Percentiles rank a stretch among this genome's conserved stretches.
Conservation (phyloP, 2,888 invertebrate genomes). For the Xestia ashworthii region DNA sequence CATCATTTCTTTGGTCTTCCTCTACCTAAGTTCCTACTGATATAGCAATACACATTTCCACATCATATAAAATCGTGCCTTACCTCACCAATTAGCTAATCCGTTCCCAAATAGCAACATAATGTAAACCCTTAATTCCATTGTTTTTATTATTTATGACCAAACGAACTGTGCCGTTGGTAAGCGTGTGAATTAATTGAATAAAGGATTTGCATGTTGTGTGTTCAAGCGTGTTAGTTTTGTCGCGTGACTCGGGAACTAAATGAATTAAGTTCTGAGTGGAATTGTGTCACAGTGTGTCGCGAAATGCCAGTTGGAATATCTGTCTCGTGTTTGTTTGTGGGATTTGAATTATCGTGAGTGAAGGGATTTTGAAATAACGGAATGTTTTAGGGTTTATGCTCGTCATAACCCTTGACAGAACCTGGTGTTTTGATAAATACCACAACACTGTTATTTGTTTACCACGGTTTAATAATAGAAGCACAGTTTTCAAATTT, state of each 20-base stretch:
- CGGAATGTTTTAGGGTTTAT: background rate
- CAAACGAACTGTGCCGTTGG: constrained; percentile 16
- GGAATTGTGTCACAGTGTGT: constrained; percentile 49
- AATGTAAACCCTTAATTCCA: constrained; percentile 14
- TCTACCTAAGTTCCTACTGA: background rate
- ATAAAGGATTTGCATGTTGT: constrained; percentile 59
- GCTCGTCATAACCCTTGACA: no score
- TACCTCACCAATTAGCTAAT: constrained; percentile 11
- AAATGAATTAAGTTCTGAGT: constrained; percentile 46
- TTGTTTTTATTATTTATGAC: constrained; percentile 36
- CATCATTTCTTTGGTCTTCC: background rate
- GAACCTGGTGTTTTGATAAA: no score
- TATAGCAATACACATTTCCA: background rate
- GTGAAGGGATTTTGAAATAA: constrained; percentile 27
- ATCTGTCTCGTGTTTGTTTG: constrained; percentile 40
- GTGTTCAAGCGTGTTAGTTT: constrained; percentile 44
- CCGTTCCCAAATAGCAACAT: constrained; percentile 3
- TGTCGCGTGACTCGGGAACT: constrained; percentile 48
- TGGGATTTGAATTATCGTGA: constrained; percentile 31
- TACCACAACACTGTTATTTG: background rate
- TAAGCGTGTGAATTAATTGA: constrained; percentile 54
- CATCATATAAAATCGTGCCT: background rate
- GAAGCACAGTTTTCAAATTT: background rate
- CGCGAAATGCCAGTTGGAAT: constrained; percentile 41
- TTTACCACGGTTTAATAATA: no score